phyloP scores from a whole-genome alignment of 2,797 vertebrate genomes.

The Galagoides demidoff region DNA sequence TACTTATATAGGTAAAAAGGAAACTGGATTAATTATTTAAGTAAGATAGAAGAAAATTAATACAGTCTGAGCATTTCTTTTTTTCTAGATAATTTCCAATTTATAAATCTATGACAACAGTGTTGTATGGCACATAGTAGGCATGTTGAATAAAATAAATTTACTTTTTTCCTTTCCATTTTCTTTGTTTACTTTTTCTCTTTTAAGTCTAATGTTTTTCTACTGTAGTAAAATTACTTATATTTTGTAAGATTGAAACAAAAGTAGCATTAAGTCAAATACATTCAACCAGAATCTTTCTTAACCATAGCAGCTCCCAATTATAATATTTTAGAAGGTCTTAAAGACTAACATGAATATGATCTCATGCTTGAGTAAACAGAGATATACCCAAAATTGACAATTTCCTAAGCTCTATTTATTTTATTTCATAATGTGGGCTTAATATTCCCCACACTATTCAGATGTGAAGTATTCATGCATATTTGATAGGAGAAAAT shows the following conservation, averaged over 20 bases:
- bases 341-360: background rate
- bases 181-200: background rate
- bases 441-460: background rate
- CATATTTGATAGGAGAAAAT: background rate
- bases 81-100: background rate
- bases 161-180: background rate
- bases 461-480: background rate
- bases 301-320: background rate
- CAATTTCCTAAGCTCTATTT: background rate
- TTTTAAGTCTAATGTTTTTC: background rate
- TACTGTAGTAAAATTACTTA: background rate
- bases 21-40: background rate
- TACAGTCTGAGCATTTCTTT: background rate
- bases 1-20: background rate
- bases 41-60: background rate
- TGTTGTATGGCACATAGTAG: background rate
- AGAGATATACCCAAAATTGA: background rate
- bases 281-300: background rate
- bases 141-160: background rate
- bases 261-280: constrained; percentile 2
- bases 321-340: background rate
- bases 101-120: background rate
- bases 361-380: background rate
- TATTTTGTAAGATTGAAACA: background rate
- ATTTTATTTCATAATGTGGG: background rate